Evolutionary conservation across 2,797 vertebrate genomes (phyloP).

Genomic region (Mastacembelus armatus): DNA sequence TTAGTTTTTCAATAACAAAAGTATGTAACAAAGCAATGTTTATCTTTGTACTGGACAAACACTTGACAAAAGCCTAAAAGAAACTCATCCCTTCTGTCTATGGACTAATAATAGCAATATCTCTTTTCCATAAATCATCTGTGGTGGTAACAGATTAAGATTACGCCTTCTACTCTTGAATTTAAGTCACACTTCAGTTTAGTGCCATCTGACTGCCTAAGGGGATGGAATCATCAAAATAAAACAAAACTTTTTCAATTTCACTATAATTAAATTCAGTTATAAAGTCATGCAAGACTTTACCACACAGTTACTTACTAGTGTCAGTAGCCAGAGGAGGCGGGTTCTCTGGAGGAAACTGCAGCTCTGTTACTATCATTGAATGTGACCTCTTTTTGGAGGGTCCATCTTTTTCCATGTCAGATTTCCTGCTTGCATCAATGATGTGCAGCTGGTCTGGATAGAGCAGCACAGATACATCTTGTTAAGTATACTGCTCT

Average conservation of each 20-base stretch:
- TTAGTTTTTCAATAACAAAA: too few relatives aligned
- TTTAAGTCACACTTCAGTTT: too few relatives aligned
- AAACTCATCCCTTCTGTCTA: too few relatives aligned
- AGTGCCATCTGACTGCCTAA: too few relatives aligned
- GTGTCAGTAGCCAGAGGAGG: neutral
- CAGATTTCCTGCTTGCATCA: slow-evolving; percentile 33
- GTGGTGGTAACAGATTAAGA: too few relatives aligned
- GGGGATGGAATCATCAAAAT: neutral
- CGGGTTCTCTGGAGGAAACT: neutral
- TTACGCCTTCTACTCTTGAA: too few relatives aligned
- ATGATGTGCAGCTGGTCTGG: slow-evolving; percentile 23
- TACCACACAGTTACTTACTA: slow-evolving; percentile 13
- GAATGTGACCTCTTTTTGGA: slow-evolving; percentile 28
- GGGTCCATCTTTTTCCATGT: slow-evolving; percentile 17
- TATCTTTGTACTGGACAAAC: too few relatives aligned
- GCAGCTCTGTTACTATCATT: neutral
- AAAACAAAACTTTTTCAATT: neutral
- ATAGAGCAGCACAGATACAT: neutral
- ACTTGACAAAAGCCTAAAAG: too few relatives aligned
- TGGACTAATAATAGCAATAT: too few relatives aligned
- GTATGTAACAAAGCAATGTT: too few relatives aligned
- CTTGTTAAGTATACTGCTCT: neutral
- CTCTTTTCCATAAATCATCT: neutral
- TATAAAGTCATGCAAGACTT: neutral
- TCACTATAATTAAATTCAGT: neutral